These are phyloP conservation scores for Symphodus melops DNA, from an alignment of 2,113 vertebrate species.

Conservation along the genomic window DNA sequence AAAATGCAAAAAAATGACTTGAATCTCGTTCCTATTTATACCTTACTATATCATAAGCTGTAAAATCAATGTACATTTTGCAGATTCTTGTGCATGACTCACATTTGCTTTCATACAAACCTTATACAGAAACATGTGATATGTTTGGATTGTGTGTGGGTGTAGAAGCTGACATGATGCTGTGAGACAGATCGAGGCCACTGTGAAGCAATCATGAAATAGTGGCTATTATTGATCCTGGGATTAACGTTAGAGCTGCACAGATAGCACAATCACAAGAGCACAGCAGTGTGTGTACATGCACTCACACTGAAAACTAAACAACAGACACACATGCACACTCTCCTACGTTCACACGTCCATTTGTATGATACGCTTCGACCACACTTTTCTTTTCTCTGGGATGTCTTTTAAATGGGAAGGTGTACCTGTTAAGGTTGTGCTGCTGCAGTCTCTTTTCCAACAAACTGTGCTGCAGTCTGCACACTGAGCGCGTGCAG, in stretches of 20 bases:
- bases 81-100: not conserved
- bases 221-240: conserved; percentile 86
- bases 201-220: conserved; percentile 87
- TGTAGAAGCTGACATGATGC: conserved; percentile 78
- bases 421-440: not conserved
- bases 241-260: conserved; percentile 83
- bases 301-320: not conserved
- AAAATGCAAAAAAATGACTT: not conserved
- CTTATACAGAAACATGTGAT: not conserved
- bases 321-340: not conserved
- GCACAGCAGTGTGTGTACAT: not conserved
- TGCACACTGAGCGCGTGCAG: not conserved
- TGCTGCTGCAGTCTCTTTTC: not conserved
- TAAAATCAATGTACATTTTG: not conserved
- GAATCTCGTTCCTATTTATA: no score
- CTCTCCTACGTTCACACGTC: not conserved
- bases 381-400: not conserved
- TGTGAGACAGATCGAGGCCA: conserved; percentile 90
- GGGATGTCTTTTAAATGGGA: not conserved
- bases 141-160: not conserved
- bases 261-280: conserved; percentile 71
- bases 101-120: not conserved
- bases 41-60: not conserved
- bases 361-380: not conserved
- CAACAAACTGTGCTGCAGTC: not conserved